phyloP scores from a whole-genome alignment of 2,113 vertebrate species.

The Desmodus rotundus region DNA sequence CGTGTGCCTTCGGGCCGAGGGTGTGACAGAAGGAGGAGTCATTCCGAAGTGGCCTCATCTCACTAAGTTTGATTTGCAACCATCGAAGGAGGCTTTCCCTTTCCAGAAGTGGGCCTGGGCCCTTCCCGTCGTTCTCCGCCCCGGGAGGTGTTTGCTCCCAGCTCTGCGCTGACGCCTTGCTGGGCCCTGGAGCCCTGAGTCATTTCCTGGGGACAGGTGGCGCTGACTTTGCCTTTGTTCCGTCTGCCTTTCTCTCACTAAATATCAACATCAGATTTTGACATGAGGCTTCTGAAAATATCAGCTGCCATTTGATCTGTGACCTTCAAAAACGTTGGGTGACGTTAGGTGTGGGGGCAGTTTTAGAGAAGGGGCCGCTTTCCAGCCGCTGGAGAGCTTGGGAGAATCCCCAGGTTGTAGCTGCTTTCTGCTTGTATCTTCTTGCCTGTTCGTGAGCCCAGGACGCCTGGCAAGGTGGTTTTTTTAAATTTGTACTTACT shows the following conservation, averaged over 20 bases:
- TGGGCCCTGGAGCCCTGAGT: too few relatives aligned
- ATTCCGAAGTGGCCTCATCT: background rate
- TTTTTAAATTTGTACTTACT: background rate
- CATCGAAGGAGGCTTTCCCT: background rate
- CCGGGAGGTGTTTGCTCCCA: too few relatives aligned
- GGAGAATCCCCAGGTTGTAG: background rate
- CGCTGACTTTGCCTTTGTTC: background rate
- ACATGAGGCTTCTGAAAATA: conserved; percentile 46
- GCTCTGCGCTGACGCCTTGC: too few relatives aligned
- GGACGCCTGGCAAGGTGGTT: background rate
- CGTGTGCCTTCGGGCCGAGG: background rate
- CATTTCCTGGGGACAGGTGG: too few relatives aligned
- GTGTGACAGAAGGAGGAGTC: background rate
- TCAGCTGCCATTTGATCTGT: background rate
- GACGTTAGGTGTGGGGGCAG: background rate
- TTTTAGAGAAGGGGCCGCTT: background rate
- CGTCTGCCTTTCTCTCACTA: conserved; percentile 32
- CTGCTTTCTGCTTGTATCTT: background rate
- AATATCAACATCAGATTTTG: conserved; percentile 42
- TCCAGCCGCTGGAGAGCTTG: background rate
- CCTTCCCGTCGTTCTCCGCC: background rate
- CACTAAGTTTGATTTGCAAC: background rate
- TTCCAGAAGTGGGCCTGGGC: background rate
- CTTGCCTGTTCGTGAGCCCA: background rate
- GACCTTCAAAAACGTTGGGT: background rate